Base-by-base conservation (phyloP, 2,797 vertebrate species). In the Helarctos malayanus region DNA sequence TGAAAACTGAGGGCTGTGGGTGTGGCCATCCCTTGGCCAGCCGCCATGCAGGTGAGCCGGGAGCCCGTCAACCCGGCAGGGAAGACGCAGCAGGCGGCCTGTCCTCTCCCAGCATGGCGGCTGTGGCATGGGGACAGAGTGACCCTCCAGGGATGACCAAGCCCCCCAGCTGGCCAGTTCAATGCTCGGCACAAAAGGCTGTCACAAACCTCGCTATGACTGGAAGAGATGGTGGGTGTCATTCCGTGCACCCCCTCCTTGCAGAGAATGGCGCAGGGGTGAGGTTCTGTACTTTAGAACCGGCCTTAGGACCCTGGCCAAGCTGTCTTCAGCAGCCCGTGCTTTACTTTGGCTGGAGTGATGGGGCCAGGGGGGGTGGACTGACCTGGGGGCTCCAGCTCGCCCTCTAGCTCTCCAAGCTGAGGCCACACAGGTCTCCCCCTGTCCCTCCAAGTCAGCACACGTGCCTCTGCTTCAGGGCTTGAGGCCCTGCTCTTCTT, bases 1-100 rank as follows among this genome's bases (percentile, higher is more conserved):
- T 0, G 5, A 18, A 35, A 41, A 47, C 88, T 0, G 13, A 86
- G 71, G 35, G 13, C n/a, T 61, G 3, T 1, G 1, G 65, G 18
- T 1, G 10, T 18, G 5, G 45, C 27, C 2, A 2, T 15, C 41
- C 21, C 35, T 71, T n/a, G 18, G 25, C 61, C 38, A 47, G 19
- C 49, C 0, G 0, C 38, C 35, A 59, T 38, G 11, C 61, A 38
- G 63, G 83, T 15, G 10, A 59, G 15, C 56, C 0, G 1, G 16
- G 45, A 16, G 19, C 25, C 59, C 21, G 38, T n/a, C 49, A 11
- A 0, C 57, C 6, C 2, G 8, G 56, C 19, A 18, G 38, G 25
- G 47, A 56, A 10, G 71, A 49, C 7, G 41, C 1, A 59, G 71
- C 19, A 10, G 21, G 61, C 13, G 65, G 19, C 80, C 10, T 9